Evolutionary conservation across 2,797 vertebrate genomes (phyloP), one percentile per base, ranked within the genome.

Genomic region (Trachurus trachurus): DNA sequence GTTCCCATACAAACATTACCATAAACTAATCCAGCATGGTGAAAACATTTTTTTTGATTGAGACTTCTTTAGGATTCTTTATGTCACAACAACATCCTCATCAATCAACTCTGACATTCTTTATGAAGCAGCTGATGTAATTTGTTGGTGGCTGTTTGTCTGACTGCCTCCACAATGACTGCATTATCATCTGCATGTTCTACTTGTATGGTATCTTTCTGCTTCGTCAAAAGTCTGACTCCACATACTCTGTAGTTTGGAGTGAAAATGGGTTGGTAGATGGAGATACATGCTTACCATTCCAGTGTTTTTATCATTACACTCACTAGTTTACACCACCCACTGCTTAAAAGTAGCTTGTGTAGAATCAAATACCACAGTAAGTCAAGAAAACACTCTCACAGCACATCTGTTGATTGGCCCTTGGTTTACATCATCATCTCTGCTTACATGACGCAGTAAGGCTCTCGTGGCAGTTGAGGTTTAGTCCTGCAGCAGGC

Each of bases 401-500:
- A 73, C 22, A 74, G 56, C 47, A 64, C 37, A 53, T 84, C 59
- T 52, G 19, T 82, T 40, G 81, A 66, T 72, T 80, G 65, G 74
- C 67, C 70, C 57, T 67, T 72, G 76, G 60, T 75, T 65, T 16
- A 37, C 26, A 81, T 82, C 73, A 78, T 88, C 79, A 77, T 84
- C 79, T 88, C 84, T 81, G 87, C 77, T 96, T 92, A 97, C 95
- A 97, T 97, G 88, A 97, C 95, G 91, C 96, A 95, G 91, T 97
- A 97, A 96, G 96, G 96, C 96, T 97, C 97, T 92, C 94, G 96
- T 92, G 97, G 96, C 89, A 95, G 93, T 79, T 95, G 95, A 93
- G 96, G 96, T 95, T 94, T 96, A 96, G 96, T 96, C 95, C 96
- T 96, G 95, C 96, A 97, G 93, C 96, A 96, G 84, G 94, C 90